Conservation (phyloP, 2,113 vertebrate genomes). For the Ursus arctos region DNA sequence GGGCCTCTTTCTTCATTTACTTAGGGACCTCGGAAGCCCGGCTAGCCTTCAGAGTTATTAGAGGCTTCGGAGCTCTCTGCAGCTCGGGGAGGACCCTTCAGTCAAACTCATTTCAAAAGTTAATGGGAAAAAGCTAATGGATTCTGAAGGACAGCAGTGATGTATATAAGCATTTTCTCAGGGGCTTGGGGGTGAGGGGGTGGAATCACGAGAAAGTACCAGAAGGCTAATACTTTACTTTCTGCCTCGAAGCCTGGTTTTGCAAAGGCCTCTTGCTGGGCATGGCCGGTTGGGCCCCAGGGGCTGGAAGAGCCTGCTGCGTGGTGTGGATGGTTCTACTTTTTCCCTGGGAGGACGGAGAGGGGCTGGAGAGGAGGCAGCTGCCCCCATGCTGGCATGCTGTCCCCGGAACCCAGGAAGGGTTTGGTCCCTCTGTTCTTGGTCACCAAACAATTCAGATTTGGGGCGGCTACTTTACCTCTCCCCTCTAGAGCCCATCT, state of each 20-base stretch:
- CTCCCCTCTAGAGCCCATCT: background rate
- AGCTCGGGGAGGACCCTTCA: constrained; percentile 61
- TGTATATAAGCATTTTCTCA: constrained; percentile 21
- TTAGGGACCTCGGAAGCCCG: background rate
- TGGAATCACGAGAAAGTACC: background rate
- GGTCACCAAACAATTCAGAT: background rate
- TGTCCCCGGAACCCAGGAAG: background rate
- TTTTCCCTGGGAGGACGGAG: background rate
- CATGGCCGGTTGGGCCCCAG: background rate
- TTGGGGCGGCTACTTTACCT: background rate
- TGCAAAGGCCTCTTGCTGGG: background rate
- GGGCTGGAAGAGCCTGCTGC: background rate
- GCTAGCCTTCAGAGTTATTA: constrained; percentile 39
- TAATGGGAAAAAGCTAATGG: constrained; percentile 79
- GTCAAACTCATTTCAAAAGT: constrained; percentile 72
- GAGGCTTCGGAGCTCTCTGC: constrained; percentile 29
- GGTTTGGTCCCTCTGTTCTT: background rate
- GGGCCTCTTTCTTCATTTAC: constrained; percentile 4
- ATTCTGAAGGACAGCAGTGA: constrained; percentile 61
- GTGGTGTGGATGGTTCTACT: background rate
- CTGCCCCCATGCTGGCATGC: background rate
- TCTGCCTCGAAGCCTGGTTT: background rate
- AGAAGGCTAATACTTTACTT: background rate
- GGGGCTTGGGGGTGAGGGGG: background rate
- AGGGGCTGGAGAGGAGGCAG: background rate